Base-by-base conservation (phyloP, 1,140 invertebrate species). In the Phymorhynchus buccinoides region DNA sequence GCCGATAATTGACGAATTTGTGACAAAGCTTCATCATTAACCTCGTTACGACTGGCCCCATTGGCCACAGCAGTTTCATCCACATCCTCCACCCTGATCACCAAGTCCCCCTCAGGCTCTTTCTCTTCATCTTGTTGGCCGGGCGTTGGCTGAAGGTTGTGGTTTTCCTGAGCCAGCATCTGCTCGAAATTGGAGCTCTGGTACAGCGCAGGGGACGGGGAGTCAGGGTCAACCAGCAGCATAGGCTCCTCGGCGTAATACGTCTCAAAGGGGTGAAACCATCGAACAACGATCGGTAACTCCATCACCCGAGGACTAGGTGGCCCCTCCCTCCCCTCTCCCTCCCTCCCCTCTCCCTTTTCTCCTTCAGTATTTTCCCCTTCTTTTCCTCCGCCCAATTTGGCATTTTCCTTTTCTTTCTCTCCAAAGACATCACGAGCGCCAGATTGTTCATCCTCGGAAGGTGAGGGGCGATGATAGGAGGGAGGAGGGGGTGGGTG, bases 201-300 rank as follows among this genome's bases (percentile, higher is more conserved):
- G 80, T 89, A 91, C 27, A 87, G 42, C 6, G 48, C 80, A 18
- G 75, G 39, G 7, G 88, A 83, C 27, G 85, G 80, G 41, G 84
- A 84, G 16, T 89, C 87, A 22, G 87, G 86, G 44, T 90, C 84
- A 6, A 90, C 85, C 44, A 85, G 52, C 18, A 89, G 87, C 42
- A 92, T 37, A 27, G 91, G 90, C 68, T 87, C 88, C 42, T 91
- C 91, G 12, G 86, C 39, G 86, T 90, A 91, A 82, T 90, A 88
- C 16, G 89, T 88, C 56, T 91, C 91, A 37, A 41, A 85, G 32
- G 52, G 71, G 37, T 83, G 80, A 79, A 83, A 83, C 14, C 32
- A 71, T 44, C 81, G 81, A 22, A 62, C 6, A 16, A 83, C 62
- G n/a, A 83, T 71, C 39, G 79, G 71, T 52, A 85, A 82, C 30